Evolutionary conservation across 2,113 vertebrate genomes (phyloP).

Genomic region (Lanius ludovicianus): DNA sequence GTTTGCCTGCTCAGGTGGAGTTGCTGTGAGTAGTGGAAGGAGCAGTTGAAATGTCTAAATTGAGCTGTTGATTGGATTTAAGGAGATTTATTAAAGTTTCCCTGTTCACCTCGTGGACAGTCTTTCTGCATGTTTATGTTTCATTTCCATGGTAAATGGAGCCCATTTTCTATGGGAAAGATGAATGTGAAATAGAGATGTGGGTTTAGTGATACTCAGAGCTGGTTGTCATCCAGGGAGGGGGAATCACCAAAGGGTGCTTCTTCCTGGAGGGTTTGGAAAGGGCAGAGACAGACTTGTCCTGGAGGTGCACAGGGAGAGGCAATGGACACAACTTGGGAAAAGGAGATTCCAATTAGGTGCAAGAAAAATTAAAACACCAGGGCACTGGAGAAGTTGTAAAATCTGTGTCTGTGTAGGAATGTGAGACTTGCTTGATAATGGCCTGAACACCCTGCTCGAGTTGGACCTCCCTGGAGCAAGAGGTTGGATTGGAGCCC

Average conservation of each 20-base stretch:
- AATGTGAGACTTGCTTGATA: rapidly evolving
- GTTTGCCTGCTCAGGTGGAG: slow-evolving; percentile 7
- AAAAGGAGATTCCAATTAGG: neutral
- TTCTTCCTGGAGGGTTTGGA: neutral
- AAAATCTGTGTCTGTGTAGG: neutral
- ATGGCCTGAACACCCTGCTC: neutral
- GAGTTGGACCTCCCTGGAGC: neutral
- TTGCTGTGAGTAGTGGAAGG: neutral
- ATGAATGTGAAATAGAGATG: neutral
- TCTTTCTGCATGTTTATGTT: neutral
- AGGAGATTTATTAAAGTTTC: neutral
- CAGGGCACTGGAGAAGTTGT: rapidly evolving
- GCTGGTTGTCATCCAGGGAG: neutral
- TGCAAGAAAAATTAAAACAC: neutral
- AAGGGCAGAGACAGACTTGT: neutral
- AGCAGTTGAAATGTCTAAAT: neutral
- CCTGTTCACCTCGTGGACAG: neutral
- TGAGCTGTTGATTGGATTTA: neutral
- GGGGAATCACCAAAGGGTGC: neutral
- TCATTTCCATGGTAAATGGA: neutral
- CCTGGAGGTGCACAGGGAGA: neutral
- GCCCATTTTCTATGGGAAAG: neutral
- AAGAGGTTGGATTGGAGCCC: neutral
- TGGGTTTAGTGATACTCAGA: neutral
- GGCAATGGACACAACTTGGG: neutral